Evolutionary conservation across 2,113 vertebrate species (phyloP).

Genomic region (Psittacula cyanocephala): DNA sequence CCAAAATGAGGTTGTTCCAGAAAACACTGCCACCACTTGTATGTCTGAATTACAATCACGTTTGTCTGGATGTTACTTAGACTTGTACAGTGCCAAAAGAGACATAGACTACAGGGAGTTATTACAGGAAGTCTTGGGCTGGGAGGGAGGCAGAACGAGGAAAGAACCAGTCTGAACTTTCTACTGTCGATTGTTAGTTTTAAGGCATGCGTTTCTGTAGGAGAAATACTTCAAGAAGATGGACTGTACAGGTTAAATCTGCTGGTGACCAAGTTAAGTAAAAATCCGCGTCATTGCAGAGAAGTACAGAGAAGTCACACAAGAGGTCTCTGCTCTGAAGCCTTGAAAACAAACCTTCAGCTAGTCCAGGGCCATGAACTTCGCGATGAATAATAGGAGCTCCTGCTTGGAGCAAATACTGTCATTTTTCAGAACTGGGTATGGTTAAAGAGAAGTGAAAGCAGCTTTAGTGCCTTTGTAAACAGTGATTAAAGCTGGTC

Average conservation of each 20-base stretch:
- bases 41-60: not conserved
- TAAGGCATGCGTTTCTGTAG: not conserved
- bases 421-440: not conserved
- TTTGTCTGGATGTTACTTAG: not conserved
- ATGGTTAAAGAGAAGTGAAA: not conserved
- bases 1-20: not conserved
- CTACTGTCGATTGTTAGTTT: not conserved
- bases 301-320: not conserved
- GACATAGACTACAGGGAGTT: not conserved
- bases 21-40: not conserved
- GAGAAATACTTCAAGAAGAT: not conserved
- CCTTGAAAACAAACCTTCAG: not conserved
- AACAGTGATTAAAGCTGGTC: not conserved
- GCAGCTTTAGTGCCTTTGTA: not conserved
- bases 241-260: not conserved
- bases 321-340: not conserved
- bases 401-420: not conserved
- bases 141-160: not conserved
- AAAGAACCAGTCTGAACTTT: not conserved
- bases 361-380: not conserved
- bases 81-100: not conserved
- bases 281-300: not conserved
- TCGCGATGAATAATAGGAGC: rapidly evolving
- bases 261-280: not conserved
- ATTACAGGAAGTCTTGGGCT: not conserved